Evolutionary conservation across 2,888 invertebrate species (phyloP), one percentile per base, ranked within the genome.

Genomic region (Gryllus longicercus): DNA sequence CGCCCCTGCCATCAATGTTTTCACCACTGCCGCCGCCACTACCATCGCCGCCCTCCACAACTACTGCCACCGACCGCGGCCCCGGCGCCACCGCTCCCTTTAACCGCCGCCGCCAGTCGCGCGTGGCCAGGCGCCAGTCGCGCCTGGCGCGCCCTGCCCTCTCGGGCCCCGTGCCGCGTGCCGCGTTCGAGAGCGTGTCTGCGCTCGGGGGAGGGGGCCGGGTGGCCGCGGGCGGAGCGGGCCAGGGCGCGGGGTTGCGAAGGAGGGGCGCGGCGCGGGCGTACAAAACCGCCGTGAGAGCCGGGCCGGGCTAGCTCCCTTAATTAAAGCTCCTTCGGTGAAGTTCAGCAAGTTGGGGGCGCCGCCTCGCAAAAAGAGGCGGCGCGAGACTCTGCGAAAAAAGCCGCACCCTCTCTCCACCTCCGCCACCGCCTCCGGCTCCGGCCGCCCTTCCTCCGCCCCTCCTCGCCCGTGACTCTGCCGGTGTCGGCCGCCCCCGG

Each of bases 221-320:
- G n/a, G 16, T 3, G 63, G 63, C 16, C 1, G 63, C n/a, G n/a
- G 16, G 14, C 14, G 63, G 11, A 16, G 63, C 63, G 16, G 4
- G 14, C 63, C 63, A n/a, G 63, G 63, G n/a, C 14, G 4, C 16
- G 63, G 63, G 63, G 16, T 14, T 3, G n/a, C 16, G 4, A 8
- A 63, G 8, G n/a, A 8, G n/a, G 63, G 63, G 63, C 63, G 63
- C 16, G 3, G 63, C 63, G 63, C 63, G 63, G n/a, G 16, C 16
- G 16, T 63, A n/a, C 63, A 63, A 63, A 63, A 63, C 63, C 63
- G n/a, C 63, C 63, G 63, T 63, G 63, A 63, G 63, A 63, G 63
- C 63, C 63, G 63, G 63, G 63, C 63, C 63, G 16, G 63, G 63
- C 63, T 63, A 63, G 63, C 63, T 14, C 63, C 16, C 63, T 16